phyloP scores from a whole-genome alignment of 2,797 vertebrate genomes.

The Agapornis canus region DNA sequence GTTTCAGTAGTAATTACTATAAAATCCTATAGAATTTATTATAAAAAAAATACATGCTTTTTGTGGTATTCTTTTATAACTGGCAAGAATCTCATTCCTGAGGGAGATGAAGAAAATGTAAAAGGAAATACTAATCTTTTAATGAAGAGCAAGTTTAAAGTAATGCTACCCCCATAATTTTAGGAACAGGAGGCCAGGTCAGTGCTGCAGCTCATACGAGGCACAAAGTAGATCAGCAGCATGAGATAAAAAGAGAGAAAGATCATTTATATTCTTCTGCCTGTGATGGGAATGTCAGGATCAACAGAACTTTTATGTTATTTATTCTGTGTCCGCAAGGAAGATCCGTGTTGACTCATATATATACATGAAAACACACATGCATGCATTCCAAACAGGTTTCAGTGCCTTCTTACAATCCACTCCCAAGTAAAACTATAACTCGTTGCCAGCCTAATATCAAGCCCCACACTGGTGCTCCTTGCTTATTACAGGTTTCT shows the following conservation, averaged over 20 bases:
- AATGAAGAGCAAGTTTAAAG: neutral
- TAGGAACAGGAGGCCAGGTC: neutral
- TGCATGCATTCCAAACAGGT: neutral
- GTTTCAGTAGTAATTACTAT: neutral
- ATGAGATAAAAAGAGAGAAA: neutral
- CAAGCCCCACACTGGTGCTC: neutral
- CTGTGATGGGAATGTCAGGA: neutral
- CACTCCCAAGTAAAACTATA: neutral
- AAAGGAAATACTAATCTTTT: neutral
- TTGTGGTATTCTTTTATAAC: neutral
- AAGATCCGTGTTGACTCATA: neutral
- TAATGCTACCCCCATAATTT: neutral
- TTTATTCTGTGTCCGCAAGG: neutral
- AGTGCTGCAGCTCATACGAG: neutral
- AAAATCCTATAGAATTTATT: neutral
- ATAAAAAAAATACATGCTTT: neutral
- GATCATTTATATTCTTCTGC: neutral
- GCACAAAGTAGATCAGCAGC: neutral
- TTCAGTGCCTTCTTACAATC: neutral
- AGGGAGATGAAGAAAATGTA: neutral
- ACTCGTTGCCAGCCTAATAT: neutral
- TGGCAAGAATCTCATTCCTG: neutral
- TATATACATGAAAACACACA: neutral
- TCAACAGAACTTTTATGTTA: neutral
- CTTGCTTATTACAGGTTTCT: slow-evolving; percentile 24